phyloP scores from a whole-genome alignment of 1,140 invertebrate species.

The Melanaphis sacchari region DNA sequence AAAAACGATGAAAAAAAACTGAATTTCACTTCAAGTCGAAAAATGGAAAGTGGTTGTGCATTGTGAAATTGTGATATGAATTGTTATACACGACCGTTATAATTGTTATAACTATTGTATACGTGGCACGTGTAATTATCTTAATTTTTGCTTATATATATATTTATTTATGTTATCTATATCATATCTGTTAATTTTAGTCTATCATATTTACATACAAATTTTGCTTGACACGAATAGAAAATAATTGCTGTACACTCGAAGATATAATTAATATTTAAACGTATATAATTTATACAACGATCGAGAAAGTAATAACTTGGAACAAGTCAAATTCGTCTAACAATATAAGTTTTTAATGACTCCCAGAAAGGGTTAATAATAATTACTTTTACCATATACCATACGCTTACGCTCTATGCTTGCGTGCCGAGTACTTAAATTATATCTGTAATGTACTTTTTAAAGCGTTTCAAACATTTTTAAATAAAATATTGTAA shows the following conservation, averaged over 20 bases:
- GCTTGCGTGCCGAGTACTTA: neutral
- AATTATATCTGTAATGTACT: neutral
- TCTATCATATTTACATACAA: no score
- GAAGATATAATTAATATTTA: neutral
- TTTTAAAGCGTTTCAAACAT: neutral
- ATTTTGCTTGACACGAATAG: no score
- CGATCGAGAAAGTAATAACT: neutral
- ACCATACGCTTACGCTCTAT: neutral
- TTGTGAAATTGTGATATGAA: neutral
- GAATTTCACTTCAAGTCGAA: neutral
- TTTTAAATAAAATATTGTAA: neutral
- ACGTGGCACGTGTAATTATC: no score
- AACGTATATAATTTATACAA: neutral
- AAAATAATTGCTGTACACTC: neutral
- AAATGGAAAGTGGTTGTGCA: neutral
- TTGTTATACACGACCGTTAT: neutral
- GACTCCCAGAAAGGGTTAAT: constrained; percentile 3
- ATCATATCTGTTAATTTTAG: no score
- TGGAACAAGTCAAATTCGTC: neutral
- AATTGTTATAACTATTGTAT: no score
- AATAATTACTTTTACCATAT: neutral
- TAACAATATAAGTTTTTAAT: constrained; percentile 9
- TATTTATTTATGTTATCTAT: no score
- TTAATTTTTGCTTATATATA: no score
- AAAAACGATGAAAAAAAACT: no score